These are phyloP conservation scores for Mesaphorura yosii DNA, from an alignment of 1,140 invertebrate genomes.

Conservation along the genomic window DNA sequence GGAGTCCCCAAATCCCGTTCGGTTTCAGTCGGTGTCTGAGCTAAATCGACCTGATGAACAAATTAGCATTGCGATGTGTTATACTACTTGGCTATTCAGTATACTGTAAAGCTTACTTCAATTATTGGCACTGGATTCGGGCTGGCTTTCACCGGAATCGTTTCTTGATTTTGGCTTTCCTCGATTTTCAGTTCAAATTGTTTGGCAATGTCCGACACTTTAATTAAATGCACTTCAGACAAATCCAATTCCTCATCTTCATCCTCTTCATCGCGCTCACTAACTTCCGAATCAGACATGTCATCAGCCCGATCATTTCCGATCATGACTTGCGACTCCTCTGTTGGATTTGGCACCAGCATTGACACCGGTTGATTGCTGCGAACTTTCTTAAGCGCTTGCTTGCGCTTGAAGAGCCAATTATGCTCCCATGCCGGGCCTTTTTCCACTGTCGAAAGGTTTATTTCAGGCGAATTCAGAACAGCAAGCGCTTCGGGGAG, in stretches of 20 bases:
- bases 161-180: background rate
- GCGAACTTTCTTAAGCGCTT: background rate
- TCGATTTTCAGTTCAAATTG: no score
- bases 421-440: constrained; percentile 1
- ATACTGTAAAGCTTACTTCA: no score
- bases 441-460: background rate
- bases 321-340: background rate
- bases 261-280: background rate
- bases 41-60: no score
- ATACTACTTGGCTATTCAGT: no score
- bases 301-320: constrained; percentile 4
- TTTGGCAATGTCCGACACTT: no score
- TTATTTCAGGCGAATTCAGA: background rate
- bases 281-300: background rate
- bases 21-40: no score
- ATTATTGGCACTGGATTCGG: background rate
- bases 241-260: no score
- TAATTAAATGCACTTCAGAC: no score
- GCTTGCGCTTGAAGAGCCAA: background rate
- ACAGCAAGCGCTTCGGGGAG: no score
- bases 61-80: no score
- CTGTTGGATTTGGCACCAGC: constrained; percentile 5
- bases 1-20: no score
- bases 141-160: background rate
- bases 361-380: background rate